A percentile compares a stretch with the other conserved stretches of the same genome.
Evolutionary conservation across 2,797 vertebrate genomes (phyloP).

Genomic region (Phaenicophaeus curvirostris): DNA sequence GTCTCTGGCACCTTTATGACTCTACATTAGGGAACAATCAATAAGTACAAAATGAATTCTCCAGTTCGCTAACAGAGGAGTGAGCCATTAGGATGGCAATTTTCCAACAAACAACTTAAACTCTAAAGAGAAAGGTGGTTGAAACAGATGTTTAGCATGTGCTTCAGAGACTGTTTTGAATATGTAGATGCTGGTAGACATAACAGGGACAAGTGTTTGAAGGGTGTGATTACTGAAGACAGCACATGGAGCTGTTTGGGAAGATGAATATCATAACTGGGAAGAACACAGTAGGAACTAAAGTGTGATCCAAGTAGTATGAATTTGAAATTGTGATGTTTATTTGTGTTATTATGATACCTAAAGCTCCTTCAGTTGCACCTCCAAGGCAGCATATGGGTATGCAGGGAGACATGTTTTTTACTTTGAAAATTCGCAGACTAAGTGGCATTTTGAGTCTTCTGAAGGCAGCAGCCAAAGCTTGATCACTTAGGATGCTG

Average conservation of each 20-base stretch:
- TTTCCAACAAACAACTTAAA: conserved; percentile 52
- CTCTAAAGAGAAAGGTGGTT: conserved; percentile 18
- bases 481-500: background rate
- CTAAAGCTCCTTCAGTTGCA: background rate
- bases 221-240: background rate
- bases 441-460: background rate
- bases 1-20: conserved; percentile 54
- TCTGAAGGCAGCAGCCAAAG: background rate
- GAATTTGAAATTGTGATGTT: background rate
- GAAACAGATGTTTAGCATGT: conserved; percentile 55
- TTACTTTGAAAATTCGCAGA: background rate
- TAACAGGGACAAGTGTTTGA: conserved; percentile 30
- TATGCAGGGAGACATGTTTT: background rate
- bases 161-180: conserved; percentile 20
- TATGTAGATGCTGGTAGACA: conserved; percentile 34
- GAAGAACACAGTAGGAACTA: background rate
- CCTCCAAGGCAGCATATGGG: rapidly evolving
- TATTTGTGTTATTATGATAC: rapidly evolving
- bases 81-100: conserved; percentile 18
- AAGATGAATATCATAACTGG: background rate
- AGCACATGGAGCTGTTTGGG: background rate
- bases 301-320: background rate
- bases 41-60: conserved; percentile 61
- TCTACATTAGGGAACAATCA: conserved; percentile 60
- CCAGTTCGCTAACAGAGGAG: conserved; percentile 22